phyloP scores from a whole-genome alignment of 2,888 invertebrate genomes.

The Pheosia gnoma region DNA sequence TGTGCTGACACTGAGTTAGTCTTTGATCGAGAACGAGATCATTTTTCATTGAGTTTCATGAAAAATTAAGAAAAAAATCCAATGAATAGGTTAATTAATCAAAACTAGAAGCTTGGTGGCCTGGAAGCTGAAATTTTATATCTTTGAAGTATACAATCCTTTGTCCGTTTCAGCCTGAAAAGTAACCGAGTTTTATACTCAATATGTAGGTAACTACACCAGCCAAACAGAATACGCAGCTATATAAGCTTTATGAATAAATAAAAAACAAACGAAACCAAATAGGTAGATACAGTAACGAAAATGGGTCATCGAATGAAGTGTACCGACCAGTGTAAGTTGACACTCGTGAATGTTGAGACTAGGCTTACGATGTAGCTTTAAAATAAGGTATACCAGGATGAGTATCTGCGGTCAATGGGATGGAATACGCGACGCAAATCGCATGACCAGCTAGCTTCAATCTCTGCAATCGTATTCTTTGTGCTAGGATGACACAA shows the following conservation, averaged over 20 bases:
- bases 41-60: conserved; percentile 7
- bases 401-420: conserved; percentile 30
- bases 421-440: conserved; percentile 49
- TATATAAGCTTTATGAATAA: conserved; percentile 46
- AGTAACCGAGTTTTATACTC: conserved; percentile 23
- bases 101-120: conserved; percentile 3
- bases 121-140: conserved; percentile 5
- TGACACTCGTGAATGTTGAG: conserved; percentile 40
- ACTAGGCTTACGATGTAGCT: conserved; percentile 16
- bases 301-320: conserved; percentile 70
- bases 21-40: conserved; percentile 6
- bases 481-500: conserved; percentile 43
- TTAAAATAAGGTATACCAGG: conserved; percentile 15
- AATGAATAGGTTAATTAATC: conserved; percentile 1
- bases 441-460: conserved; percentile 43
- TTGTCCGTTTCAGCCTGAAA: conserved; percentile 18
- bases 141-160: conserved; percentile 12
- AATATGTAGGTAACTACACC: conserved; percentile 14
- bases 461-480: conserved; percentile 51
- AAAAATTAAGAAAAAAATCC: conserved; percentile 2
- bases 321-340: conserved; percentile 49
- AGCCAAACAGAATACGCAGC: conserved; percentile 47
- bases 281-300: conserved; percentile 46
- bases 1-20: conserved; percentile 11
- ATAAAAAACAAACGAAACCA: conserved; percentile 59